phyloP scores from a whole-genome alignment of 2,113 vertebrate genomes.

The Eira barbara region DNA sequence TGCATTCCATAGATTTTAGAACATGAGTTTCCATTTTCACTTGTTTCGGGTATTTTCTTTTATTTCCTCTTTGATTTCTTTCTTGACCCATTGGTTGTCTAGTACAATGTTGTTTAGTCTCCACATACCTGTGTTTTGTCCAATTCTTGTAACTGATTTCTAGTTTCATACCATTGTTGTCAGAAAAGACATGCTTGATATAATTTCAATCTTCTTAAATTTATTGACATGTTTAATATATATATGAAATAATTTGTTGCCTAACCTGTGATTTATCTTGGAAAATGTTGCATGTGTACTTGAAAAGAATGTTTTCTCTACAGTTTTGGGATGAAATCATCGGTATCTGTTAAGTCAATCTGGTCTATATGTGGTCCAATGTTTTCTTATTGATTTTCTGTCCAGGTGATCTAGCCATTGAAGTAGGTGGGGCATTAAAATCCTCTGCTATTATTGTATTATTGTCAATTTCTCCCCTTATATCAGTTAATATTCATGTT shows the following conservation, averaged over 20 bases:
- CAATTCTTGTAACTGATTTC: neutral
- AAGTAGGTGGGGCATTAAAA: neutral
- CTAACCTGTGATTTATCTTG: neutral
- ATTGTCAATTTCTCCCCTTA: neutral
- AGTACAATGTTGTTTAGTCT: neutral
- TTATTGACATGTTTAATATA: neutral
- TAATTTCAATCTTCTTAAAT: neutral
- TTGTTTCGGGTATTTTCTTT: neutral
- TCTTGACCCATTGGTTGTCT: neutral
- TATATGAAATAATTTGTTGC: neutral
- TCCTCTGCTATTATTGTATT: neutral
- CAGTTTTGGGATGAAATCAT: neutral
- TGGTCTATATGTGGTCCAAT: neutral
- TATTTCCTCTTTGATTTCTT: neutral
- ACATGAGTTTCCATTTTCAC: neutral
- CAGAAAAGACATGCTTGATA: neutral
- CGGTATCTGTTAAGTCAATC: neutral
- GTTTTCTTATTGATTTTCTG: neutral
- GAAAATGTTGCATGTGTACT: neutral
- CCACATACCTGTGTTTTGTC: neutral
- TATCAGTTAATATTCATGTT: neutral
- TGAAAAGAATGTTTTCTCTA: neutral
- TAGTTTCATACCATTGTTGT: neutral
- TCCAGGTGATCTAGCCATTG: neutral
- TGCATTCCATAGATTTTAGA: neutral